Percentiles rank a stretch among this genome's conserved stretches.
phyloP scores from a whole-genome alignment of 2,888 invertebrate genomes.

The Hypomecis punctinalis region DNA sequence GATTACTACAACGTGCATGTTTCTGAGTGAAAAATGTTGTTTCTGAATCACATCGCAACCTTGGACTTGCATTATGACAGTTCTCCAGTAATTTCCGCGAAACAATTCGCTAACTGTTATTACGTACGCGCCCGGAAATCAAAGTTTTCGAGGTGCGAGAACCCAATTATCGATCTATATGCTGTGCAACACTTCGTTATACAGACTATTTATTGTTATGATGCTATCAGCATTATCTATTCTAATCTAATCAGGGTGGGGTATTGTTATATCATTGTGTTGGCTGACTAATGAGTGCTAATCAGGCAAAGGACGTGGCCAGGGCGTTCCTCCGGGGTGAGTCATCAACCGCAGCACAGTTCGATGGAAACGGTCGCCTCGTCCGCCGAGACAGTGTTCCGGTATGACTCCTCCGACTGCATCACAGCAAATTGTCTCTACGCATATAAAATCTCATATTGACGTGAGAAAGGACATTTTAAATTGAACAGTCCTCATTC shows the following conservation, averaged over 20 bases:
- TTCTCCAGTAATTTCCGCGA: conserved; percentile 34
- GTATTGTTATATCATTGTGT: conserved; percentile 64
- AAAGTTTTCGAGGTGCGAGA: conserved; percentile 13
- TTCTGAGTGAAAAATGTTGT: background rate
- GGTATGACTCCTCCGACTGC: conserved; percentile 53
- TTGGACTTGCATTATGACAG: conserved; percentile 36
- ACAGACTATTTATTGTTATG: conserved; percentile 45
- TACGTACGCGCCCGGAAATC: conserved; percentile 42
- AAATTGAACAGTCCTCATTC: conserved; percentile 30
- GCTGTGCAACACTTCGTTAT: conserved; percentile 28
- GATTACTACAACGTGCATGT: no score
- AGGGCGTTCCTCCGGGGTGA: conserved; percentile 75
- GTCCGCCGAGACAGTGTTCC: conserved; percentile 57
- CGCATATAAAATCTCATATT: conserved; percentile 36
- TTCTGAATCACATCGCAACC: conserved; percentile 27
- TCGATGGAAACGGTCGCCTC: conserved; percentile 57
- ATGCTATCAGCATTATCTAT: conserved; percentile 47
- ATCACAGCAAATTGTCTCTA: conserved; percentile 32
- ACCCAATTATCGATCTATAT: conserved; percentile 36
- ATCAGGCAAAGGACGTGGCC: conserved; percentile 70
- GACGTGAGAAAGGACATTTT: conserved; percentile 39
- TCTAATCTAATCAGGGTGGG: conserved; percentile 59
- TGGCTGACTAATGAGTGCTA: conserved; percentile 75
- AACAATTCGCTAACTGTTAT: conserved; percentile 38
- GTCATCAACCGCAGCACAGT: conserved; percentile 53